These are phyloP conservation scores for Gyrodactylus bullatarudis DNA, from an alignment of 1,140 invertebrate genomes.

Conservation along the genomic window DNA sequence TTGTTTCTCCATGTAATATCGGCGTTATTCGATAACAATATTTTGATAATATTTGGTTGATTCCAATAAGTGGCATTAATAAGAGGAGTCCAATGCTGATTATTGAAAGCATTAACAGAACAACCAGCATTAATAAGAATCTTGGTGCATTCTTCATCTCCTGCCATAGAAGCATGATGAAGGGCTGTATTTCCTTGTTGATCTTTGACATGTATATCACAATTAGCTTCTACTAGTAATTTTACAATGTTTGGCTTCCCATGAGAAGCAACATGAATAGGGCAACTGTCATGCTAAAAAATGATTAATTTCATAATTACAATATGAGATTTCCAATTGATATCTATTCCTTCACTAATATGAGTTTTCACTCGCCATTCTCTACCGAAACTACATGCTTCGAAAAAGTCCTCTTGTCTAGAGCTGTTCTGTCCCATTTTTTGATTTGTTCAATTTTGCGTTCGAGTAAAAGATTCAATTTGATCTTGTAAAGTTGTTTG, in stretches of 20 bases:
- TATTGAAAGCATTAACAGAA: slow-evolving; percentile 17
- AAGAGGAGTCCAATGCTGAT: slow-evolving; percentile 20
- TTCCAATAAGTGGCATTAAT: slow-evolving; percentile 19
- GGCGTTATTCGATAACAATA: slow-evolving; percentile 13
- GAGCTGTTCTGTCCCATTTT: slow-evolving; percentile 24
- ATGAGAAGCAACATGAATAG: slow-evolving; percentile 20
- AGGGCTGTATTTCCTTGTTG: slow-evolving; percentile 15
- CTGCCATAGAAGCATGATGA: slow-evolving; percentile 21
- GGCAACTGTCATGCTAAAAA: slow-evolving; percentile 17
- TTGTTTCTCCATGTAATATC: slow-evolving; percentile 16
- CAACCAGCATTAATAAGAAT: slow-evolving; percentile 16
- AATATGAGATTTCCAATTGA: slow-evolving; percentile 19
- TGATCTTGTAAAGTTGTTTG: no score
- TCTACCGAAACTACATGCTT: slow-evolving; percentile 19
- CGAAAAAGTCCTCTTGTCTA: slow-evolving; percentile 19
- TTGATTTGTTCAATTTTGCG: neutral
- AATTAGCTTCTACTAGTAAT: slow-evolving; percentile 15
- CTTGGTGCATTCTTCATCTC: slow-evolving; percentile 16
- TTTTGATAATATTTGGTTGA: slow-evolving; percentile 13
- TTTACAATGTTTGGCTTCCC: slow-evolving; percentile 18
- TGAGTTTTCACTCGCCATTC: slow-evolving; percentile 14
- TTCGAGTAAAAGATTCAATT: no score
- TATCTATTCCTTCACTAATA: slow-evolving; percentile 16
- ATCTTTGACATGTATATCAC: slow-evolving; percentile 17
- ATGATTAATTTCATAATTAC: slow-evolving; percentile 12